Evolutionary conservation across 2,888 invertebrate genomes (phyloP).

Genomic region (Diaphora mendica): DNA sequence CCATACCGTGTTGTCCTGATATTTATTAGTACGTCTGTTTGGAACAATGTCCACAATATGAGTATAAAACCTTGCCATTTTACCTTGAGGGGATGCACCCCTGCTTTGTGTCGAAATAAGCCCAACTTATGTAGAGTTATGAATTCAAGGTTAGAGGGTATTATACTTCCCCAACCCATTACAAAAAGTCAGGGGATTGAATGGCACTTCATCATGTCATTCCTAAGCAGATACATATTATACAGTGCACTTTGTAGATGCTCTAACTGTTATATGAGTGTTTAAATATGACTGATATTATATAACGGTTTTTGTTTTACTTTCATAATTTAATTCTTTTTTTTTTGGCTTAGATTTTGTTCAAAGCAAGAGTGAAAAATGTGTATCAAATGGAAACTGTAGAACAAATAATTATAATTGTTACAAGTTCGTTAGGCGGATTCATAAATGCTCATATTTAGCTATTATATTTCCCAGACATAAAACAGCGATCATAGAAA

Average conservation of each 20-base stretch:
- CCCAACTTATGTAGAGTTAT: background rate
- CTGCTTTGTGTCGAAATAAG: background rate
- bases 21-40: slow-evolving; percentile 15
- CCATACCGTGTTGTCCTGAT: slow-evolving; percentile 1
- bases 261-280: background rate
- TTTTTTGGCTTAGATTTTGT: background rate
- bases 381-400: background rate
- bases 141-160: background rate
- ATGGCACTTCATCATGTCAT: background rate
- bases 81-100: background rate
- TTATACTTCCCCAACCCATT: background rate
- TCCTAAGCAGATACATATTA: background rate
- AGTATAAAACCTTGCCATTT: slow-evolving; percentile 6
- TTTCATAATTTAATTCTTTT: background rate
- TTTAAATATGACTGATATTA: background rate
- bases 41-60: slow-evolving; percentile 6
- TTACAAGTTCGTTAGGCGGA: background rate
- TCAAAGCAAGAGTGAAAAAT: background rate
- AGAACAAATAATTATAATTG: background rate
- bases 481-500: no score
- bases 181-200: background rate
- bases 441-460: no score
- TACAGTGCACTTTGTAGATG: background rate
- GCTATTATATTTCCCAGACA: no score
- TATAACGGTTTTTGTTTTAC: background rate